Percentiles rank a stretch among this genome's conserved stretches.
phyloP scores from a whole-genome alignment of 2,797 vertebrate species.

The Margarornis squamiger region DNA sequence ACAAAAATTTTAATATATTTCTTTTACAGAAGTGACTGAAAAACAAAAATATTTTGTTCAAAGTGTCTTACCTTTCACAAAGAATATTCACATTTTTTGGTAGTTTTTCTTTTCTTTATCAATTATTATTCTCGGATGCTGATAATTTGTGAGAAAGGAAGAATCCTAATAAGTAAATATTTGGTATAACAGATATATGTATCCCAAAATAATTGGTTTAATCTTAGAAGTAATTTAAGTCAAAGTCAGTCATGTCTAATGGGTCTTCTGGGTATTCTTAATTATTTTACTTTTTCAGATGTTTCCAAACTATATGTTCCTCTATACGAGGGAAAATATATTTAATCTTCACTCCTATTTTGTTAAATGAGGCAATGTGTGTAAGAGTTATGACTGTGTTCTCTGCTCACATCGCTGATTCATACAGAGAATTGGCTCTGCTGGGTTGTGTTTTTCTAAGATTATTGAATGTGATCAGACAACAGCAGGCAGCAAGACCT shows the following conservation, averaged over 20 bases:
- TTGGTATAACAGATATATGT: background rate
- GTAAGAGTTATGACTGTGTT: background rate
- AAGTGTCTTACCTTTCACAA: background rate
- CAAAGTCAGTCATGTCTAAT: constrained; percentile 8
- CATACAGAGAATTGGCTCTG: background rate
- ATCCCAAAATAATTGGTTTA: background rate
- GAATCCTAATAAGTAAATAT: background rate
- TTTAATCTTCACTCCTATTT: constrained; percentile 52
- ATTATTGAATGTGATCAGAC: background rate
- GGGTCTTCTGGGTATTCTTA: constrained; percentile 21
- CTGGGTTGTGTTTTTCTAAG: background rate
- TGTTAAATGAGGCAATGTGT: constrained; percentile 53
- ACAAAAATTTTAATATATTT: background rate
- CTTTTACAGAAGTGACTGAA: background rate
- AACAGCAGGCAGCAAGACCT: background rate
- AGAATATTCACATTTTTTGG: background rate
- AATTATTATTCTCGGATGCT: background rate
- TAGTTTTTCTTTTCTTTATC: background rate
- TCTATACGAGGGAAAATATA: constrained; percentile 9
- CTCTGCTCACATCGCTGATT: background rate
- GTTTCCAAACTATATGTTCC: constrained; percentile 19
- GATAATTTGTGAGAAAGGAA: background rate
- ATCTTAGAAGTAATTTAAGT: constrained; percentile 41
- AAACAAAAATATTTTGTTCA: background rate
- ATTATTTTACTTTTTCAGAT: constrained; percentile 42